Percentiles rank a stretch among this genome's conserved stretches.
Conservation (phyloP, 2,113 vertebrate species). For the Ancistrus triradiatus region DNA sequence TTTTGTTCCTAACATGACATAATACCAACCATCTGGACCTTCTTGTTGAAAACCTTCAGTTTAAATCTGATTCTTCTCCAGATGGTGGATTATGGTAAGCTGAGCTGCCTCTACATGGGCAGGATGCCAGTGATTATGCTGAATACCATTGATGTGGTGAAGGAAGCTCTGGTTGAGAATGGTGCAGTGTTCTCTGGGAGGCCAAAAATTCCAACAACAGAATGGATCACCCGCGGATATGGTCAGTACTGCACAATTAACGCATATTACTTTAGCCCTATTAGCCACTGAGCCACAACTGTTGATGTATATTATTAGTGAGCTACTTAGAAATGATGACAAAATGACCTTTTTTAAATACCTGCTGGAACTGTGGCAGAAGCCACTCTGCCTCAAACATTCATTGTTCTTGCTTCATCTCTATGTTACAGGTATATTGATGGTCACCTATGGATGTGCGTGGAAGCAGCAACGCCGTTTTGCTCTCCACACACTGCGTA, state of each 20-base stretch:
- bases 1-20: no score
- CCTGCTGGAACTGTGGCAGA: no score
- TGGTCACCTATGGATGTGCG: conserved; percentile 22
- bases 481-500: conserved; percentile 42
- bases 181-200: conserved; percentile 34
- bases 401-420: background rate
- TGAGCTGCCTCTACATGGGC: conserved; percentile 19
- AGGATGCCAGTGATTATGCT: conserved; percentile 22
- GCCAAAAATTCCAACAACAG: conserved; percentile 24
- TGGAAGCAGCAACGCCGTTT: conserved; percentile 54
- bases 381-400: no score
- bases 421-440: conserved; percentile 30
- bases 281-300: no score
- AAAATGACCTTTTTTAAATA: no score
- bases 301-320: no score
- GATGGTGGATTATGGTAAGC: conserved; percentile 38
- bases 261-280: no score
- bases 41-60: no score
- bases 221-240: conserved; percentile 33
- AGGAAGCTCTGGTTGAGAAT: conserved; percentile 42
- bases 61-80: background rate
- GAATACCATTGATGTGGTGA: conserved; percentile 29
- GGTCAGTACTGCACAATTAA: conserved; percentile 34
- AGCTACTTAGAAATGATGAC: no score
- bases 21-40: no score